Evolutionary conservation across 2,888 invertebrate species (phyloP).

Genomic region (Thera obeliscata): DNA sequence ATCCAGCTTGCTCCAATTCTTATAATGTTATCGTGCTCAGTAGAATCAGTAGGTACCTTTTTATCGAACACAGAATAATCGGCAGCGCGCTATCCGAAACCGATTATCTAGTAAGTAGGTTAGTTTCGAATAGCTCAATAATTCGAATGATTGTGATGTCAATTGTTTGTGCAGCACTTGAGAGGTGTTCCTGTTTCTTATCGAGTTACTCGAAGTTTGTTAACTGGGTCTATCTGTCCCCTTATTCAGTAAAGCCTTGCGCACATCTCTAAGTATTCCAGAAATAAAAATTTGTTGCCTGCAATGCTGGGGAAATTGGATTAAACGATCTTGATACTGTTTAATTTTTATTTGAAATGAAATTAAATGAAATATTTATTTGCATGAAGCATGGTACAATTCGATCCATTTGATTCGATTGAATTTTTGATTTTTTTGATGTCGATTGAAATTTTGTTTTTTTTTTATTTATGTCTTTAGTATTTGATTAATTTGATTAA

Average conservation of each 20-base stretch:
- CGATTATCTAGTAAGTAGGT: constrained; percentile 32
- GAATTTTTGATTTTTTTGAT: too few species aligned
- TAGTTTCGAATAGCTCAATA: constrained; percentile 38
- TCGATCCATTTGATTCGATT: too few species aligned
- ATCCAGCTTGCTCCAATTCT: constrained; percentile 1
- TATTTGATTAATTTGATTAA: too few species aligned
- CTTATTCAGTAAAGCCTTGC: neutral
- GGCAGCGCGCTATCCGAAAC: constrained; percentile 21
- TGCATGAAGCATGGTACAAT: too few species aligned
- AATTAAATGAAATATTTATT: too few species aligned
- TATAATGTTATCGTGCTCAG: neutral
- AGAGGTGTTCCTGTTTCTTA: constrained; percentile 46
- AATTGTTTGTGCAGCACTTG: constrained; percentile 70
- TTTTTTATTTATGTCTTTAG: too few species aligned
- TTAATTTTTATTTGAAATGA: too few species aligned
- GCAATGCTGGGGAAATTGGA: too few species aligned
- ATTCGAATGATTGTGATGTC: constrained; percentile 59
- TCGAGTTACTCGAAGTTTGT: constrained; percentile 23
- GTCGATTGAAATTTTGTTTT: too few species aligned
- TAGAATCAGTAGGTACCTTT: constrained; percentile 15
- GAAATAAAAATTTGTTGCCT: too few species aligned
- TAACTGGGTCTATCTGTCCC: constrained; percentile 2
- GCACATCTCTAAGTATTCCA: too few species aligned
- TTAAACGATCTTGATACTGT: too few species aligned
- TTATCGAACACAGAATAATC: constrained; percentile 13